These are phyloP conservation scores for Pomatostomus ruficeps DNA, from an alignment of 2,113 vertebrate species.

Conservation along the genomic window DNA sequence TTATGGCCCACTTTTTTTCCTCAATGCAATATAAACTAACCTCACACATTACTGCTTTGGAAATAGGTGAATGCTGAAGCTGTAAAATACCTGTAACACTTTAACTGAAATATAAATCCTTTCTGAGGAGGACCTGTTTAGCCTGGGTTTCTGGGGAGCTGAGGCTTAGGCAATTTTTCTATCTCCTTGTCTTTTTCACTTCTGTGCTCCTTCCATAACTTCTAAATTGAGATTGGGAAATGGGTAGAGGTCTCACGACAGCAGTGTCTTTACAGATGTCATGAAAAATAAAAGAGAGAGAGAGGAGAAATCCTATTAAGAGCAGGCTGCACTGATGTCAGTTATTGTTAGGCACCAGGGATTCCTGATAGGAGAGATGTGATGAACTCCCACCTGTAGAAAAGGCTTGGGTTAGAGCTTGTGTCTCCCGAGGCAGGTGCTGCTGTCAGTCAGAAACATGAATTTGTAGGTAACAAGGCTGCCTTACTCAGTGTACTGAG, in stretches of 20 bases:
- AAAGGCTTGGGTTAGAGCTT: not conserved
- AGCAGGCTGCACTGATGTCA: not conserved
- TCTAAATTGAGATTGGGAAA: not conserved
- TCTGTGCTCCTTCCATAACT: not conserved
- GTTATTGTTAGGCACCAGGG: not conserved
- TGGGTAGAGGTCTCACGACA: not conserved
- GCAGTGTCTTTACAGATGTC: not conserved
- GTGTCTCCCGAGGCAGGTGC: not conserved
- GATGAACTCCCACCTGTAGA: not conserved
- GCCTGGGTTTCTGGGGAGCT: not conserved
- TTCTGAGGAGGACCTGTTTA: not conserved
- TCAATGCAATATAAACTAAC: not conserved
- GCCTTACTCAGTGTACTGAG: not conserved
- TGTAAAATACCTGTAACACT: not conserved
- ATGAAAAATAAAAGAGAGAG: not conserved
- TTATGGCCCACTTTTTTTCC: not conserved
- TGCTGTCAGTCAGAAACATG: not conserved
- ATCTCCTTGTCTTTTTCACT: not conserved
- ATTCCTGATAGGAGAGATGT: not conserved
- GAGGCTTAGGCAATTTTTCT: not conserved
- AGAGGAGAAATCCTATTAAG: not conserved
- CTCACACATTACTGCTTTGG: conserved; percentile 31
- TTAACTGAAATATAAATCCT: not conserved
- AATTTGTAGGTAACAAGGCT: not conserved
- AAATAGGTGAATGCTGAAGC: not conserved